Evolutionary conservation across 2,888 invertebrate genomes (phyloP).

Genomic region (Drosophila recens): DNA sequence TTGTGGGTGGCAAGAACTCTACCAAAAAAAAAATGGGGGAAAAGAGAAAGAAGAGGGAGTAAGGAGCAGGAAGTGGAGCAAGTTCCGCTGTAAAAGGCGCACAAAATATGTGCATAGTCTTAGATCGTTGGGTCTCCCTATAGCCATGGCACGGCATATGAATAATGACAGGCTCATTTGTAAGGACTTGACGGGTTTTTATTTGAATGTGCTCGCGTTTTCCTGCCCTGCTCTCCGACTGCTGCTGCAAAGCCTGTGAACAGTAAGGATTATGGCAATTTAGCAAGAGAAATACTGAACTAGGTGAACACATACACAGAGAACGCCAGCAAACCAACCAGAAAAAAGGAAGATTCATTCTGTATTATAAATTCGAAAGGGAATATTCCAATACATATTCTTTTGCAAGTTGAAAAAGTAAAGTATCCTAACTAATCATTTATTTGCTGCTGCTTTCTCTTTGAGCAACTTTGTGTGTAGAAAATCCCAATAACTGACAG

Average conservation of each 20-base stretch:
- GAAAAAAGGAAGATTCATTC: slow-evolving; percentile 7
- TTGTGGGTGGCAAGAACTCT: slow-evolving; percentile 50
- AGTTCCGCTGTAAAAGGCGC: slow-evolving; percentile 64
- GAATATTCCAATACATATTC: slow-evolving; percentile 11
- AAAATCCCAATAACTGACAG: slow-evolving; percentile 29
- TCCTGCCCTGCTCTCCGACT: not conserved
- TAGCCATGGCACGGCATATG: slow-evolving; percentile 54
- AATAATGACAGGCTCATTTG: slow-evolving; percentile 79
- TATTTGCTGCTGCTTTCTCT: slow-evolving; percentile 8
- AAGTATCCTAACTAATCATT: slow-evolving; percentile 19
- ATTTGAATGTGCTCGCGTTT: slow-evolving; percentile 61
- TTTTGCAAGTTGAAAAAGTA: slow-evolving; percentile 1
- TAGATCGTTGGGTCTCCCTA: slow-evolving; percentile 38
- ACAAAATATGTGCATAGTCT: slow-evolving; percentile 67
- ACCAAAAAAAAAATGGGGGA: slow-evolving; percentile 21
- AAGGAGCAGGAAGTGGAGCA: slow-evolving; percentile 27
- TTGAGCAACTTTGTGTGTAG: slow-evolving; percentile 17
- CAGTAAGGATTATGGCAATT: slow-evolving; percentile 36
- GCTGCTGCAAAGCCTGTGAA: slow-evolving; percentile 12
- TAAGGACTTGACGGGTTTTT: slow-evolving; percentile 67
- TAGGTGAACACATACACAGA: slow-evolving; percentile 5
- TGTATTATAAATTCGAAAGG: slow-evolving; percentile 8
- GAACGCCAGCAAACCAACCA: slow-evolving; percentile 3
- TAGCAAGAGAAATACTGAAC: slow-evolving; percentile 16
- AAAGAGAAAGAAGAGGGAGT: not conserved